Conservation (phyloP, 2,113 vertebrate species). For the Rhabdomys dilectus region DNA sequence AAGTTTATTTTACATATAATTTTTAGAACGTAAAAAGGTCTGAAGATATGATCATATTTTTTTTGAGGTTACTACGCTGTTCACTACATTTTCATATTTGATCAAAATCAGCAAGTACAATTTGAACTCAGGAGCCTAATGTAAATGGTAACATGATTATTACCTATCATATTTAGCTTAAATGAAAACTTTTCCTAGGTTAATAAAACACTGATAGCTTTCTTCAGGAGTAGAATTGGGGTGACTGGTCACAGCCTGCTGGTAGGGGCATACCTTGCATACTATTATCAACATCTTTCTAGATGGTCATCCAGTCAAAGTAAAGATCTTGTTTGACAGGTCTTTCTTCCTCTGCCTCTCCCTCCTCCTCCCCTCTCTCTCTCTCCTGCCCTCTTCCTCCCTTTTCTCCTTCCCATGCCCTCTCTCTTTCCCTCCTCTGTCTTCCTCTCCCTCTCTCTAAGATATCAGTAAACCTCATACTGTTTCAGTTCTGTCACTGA, state of each 20-base stretch:
- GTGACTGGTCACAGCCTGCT: not conserved
- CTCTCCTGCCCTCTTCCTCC: not conserved
- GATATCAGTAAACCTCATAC: not conserved
- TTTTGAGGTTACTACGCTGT: not conserved
- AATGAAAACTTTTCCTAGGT: constrained; percentile 47
- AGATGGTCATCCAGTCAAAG: not conserved
- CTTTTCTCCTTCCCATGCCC: not conserved
- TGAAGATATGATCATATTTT: not conserved
- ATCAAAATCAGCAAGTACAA: constrained; percentile 7
- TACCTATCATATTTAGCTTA: constrained; percentile 49
- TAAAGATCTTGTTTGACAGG: not conserved
- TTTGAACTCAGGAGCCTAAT: constrained; percentile 37
- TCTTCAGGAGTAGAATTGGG: not conserved
- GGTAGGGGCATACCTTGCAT: not conserved
- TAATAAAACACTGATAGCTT: constrained; percentile 53
- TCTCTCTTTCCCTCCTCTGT: no score
- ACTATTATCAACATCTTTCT: not conserved
- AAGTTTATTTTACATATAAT: not conserved
- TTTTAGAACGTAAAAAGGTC: not conserved
- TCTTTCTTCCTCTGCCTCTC: not conserved
- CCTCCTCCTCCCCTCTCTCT: not conserved
- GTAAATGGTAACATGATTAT: constrained; percentile 53
- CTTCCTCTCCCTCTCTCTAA: not conserved
- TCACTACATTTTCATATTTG: constrained; percentile 54
- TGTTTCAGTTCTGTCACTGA: constrained; percentile 48